phyloP scores from a whole-genome alignment of 2,888 invertebrate species.

The Creontiades dilutus region DNA sequence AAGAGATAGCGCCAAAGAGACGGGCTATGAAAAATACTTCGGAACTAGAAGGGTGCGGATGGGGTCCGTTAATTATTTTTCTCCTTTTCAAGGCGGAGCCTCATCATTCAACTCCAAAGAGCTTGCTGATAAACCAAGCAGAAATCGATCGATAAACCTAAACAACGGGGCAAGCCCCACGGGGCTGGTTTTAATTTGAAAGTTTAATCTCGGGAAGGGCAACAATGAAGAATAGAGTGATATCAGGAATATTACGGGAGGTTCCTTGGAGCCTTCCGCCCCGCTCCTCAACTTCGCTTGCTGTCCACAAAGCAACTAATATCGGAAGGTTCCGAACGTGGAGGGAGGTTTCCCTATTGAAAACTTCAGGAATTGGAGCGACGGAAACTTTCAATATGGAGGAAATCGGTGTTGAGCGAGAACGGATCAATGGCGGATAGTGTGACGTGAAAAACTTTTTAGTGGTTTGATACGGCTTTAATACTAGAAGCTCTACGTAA shows the following conservation, averaged over 20 bases:
- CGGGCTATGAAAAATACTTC: not conserved
- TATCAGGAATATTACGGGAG: constrained; percentile 35
- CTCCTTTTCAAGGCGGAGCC: constrained; percentile 19
- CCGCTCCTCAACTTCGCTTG: too few relatives aligned
- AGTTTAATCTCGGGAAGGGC: constrained; percentile 49
- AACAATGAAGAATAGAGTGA: constrained; percentile 51
- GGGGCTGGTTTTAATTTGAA: constrained; percentile 42
- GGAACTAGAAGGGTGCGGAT: not conserved
- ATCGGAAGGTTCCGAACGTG: not conserved
- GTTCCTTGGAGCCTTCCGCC: not conserved
- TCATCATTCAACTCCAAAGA: not conserved
- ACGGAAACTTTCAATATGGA: constrained; percentile 6
- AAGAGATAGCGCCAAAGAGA: not conserved
- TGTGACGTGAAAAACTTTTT: not conserved
- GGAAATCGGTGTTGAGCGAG: not conserved
- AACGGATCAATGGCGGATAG: constrained; percentile 7
- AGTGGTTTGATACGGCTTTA: not conserved
- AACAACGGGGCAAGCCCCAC: constrained; percentile 6
- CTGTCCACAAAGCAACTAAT: constrained; percentile 37
- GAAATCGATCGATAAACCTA: constrained; percentile 55
- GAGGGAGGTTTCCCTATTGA: constrained; percentile 14
- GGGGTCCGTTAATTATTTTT: constrained; percentile 51
- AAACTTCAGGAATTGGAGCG: constrained; percentile 7
- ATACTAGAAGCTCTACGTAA: too few relatives aligned
- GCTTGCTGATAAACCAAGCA: not conserved